These are phyloP conservation scores for Phyllotreta striolata DNA, from an alignment of 2,888 invertebrate genomes.

Conservation along the genomic window DNA sequence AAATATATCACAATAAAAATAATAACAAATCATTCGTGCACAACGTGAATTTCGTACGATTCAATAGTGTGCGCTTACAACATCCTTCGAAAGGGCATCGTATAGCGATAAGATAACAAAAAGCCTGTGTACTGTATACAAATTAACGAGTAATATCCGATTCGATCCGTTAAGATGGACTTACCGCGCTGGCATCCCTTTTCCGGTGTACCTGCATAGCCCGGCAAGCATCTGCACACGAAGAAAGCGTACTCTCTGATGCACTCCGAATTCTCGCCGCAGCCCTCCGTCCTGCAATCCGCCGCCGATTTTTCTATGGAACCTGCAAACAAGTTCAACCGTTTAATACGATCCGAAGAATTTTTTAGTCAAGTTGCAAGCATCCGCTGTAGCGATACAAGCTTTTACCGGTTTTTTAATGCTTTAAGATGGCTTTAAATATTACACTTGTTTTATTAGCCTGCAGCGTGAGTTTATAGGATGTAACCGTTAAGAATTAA, in stretches of 20 bases:
- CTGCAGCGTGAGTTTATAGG: too few species aligned
- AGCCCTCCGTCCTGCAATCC: conserved; percentile 85
- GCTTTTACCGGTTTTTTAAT: too few species aligned
- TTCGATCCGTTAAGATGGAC: conserved; percentile 39
- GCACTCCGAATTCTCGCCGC: conserved; percentile 87
- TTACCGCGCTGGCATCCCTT: conserved; percentile 75
- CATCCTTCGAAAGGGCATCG: background rate
- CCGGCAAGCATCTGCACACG: conserved; percentile 81
- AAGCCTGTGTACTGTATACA: conserved; percentile 56
- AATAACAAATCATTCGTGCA: background rate
- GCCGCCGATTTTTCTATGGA: conserved; percentile 67
- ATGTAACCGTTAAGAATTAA: too few species aligned
- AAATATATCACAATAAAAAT: conserved; percentile 23
- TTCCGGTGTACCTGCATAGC: conserved; percentile 76
- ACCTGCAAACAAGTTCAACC: conserved; percentile 61
- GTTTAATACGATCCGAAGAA: too few species aligned
- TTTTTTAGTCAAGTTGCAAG: too few species aligned
- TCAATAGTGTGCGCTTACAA: conserved; percentile 32
- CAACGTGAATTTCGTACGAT: too few species aligned
- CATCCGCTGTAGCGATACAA: too few species aligned
- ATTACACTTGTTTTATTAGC: too few species aligned
- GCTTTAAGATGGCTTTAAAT: too few species aligned
- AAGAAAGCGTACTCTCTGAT: conserved; percentile 84
- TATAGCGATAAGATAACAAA: conserved; percentile 16
- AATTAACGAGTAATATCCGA: conserved; percentile 22